Percentiles rank a stretch among this genome's conserved stretches.
Evolutionary conservation across 2,797 vertebrate species (phyloP).

Genomic region (Glossophaga mutica): DNA sequence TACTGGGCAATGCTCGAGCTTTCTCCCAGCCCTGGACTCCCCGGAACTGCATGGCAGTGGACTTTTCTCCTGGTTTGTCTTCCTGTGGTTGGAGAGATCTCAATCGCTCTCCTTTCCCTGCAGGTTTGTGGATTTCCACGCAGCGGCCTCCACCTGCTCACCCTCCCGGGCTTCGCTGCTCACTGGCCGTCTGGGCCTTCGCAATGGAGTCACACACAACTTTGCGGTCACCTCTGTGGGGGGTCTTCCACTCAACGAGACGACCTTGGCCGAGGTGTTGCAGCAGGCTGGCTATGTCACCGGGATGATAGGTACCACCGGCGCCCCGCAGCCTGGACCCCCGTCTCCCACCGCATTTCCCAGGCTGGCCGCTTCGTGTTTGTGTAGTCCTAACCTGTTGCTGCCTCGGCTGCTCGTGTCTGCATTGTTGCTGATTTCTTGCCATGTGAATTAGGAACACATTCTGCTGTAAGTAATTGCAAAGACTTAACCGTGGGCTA

Average conservation of each 20-base stretch:
- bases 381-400: rapidly evolving
- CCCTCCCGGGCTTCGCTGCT: slow-evolving; percentile 95
- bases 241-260: slow-evolving; percentile 93
- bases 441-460: neutral
- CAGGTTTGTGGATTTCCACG: slow-evolving; percentile 96
- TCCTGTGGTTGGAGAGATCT: neutral
- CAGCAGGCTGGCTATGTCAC: slow-evolving; percentile 89
- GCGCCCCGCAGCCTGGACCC: rapidly evolving
- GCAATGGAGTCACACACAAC: slow-evolving; percentile 95
- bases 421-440: neutral
- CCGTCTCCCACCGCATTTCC: rapidly evolving
- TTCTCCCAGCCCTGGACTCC: neutral
- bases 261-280: slow-evolving; percentile 90
- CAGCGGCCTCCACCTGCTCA: slow-evolving; percentile 95
- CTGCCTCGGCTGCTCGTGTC: neutral
- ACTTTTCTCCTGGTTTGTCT: rapidly evolving
- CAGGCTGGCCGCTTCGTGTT: neutral
- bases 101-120: rapidly evolving
- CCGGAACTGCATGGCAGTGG: rapidly evolving
- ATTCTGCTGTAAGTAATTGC: neutral
- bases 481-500: rapidly evolving
- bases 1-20: rapidly evolving
- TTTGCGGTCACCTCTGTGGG: slow-evolving; percentile 89
- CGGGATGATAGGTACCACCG: slow-evolving; percentile 86
- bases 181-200: slow-evolving; percentile 92